Evolutionary conservation across 1,140 invertebrate species (phyloP).

Genomic region (Eupeodes corollae): DNA sequence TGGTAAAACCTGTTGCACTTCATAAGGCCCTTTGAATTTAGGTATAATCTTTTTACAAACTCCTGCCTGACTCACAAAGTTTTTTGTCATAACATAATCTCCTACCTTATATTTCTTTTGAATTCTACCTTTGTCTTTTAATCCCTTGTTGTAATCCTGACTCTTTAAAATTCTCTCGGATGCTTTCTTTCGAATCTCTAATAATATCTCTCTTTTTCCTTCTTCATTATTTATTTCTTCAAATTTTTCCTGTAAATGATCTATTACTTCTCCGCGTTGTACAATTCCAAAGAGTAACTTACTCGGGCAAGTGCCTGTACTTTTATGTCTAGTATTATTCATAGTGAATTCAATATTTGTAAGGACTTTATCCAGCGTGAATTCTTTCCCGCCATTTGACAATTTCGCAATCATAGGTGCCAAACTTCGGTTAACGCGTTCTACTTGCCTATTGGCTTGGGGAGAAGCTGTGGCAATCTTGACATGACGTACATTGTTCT

Average conservation of each 20-base stretch:
- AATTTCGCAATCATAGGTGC: conserved; percentile 11
- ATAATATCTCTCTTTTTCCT: too few relatives aligned
- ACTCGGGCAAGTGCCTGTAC: conserved; percentile 11
- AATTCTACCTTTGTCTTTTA: neutral
- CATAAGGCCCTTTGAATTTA: conserved; percentile 18
- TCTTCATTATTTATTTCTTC: neutral
- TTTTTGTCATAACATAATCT: conserved; percentile 15
- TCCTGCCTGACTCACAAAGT: conserved; percentile 10
- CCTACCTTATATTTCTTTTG: conserved; percentile 9
- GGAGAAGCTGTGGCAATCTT: conserved; percentile 5
- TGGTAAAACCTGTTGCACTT: conserved; percentile 10
- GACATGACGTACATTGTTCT: conserved; percentile 5
- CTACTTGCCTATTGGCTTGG: conserved; percentile 10
- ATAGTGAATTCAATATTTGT: conserved; percentile 12
- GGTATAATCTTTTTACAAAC: conserved; percentile 14
- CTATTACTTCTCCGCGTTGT: neutral
- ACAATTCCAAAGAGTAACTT: conserved; percentile 14
- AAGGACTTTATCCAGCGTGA: conserved; percentile 11
- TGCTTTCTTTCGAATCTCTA: neutral
- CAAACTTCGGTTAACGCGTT: conserved; percentile 13
- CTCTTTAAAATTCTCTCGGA: neutral
- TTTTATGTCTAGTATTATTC: conserved; percentile 14
- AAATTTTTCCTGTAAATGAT: neutral
- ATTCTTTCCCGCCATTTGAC: neutral
- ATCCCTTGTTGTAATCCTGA: conserved; percentile 3